Evolutionary conservation across 1,140 invertebrate species (phyloP).

Genomic region (Eumeta japonica): DNA sequence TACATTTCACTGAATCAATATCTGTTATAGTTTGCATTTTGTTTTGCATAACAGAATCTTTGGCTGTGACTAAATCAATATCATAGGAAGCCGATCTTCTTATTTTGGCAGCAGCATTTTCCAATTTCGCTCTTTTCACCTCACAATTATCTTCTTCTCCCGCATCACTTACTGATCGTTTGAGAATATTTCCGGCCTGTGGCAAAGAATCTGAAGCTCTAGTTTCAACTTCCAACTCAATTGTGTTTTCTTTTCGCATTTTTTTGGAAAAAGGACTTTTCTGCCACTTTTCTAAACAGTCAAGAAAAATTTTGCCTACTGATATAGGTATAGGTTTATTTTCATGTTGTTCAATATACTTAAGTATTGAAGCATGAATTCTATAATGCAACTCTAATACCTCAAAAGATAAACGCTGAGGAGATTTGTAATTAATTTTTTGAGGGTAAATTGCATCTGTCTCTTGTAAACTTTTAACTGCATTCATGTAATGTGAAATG

Average conservation of each 20-base stretch:
- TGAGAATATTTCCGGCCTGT: conserved; percentile 44
- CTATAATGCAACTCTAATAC: conserved; percentile 83
- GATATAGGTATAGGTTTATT: conserved; percentile 48
- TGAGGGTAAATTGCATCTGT: conserved; percentile 82
- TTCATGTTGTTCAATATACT: conserved; percentile 74
- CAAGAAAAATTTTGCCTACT: conserved; percentile 45
- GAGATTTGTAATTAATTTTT: conserved; percentile 82
- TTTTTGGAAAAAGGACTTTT: conserved; percentile 44
- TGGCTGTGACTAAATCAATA: conserved; percentile 27
- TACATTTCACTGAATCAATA: not conserved
- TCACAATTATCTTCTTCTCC: conserved; percentile 44
- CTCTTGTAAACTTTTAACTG: conserved; percentile 72
- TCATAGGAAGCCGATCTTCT: conserved; percentile 45
- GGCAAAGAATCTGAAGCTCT: conserved; percentile 21
- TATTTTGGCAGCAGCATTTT: conserved; percentile 48
- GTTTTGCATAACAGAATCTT: conserved; percentile 15
- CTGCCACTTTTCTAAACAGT: conserved; percentile 43
- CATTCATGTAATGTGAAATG: conserved; percentile 76
- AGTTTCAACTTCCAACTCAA: conserved; percentile 9
- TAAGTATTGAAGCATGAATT: conserved; percentile 82
- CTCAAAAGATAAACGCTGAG: conserved; percentile 83
- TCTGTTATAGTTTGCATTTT: too few species aligned
- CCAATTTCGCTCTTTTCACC: conserved; percentile 38
- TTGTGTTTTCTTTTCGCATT: conserved; percentile 29
- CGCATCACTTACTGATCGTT: conserved; percentile 43